Conservation (phyloP, 2,888 invertebrate species). For the Campoplex nolae region DNA sequence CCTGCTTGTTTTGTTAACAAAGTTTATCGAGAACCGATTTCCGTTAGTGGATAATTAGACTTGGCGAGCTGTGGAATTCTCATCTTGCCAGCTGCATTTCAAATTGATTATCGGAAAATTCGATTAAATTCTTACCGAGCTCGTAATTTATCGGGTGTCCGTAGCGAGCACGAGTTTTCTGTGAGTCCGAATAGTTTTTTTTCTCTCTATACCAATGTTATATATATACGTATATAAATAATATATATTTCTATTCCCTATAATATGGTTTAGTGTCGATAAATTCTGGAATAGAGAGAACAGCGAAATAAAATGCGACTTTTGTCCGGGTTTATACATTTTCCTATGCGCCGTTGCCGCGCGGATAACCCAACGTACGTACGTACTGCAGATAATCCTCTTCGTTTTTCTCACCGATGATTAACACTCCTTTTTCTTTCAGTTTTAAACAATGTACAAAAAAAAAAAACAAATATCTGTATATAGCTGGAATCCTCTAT, state of each 20-base stretch:
- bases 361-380: not conserved
- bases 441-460: not conserved
- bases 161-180: not conserved
- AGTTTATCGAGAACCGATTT: constrained; percentile 53
- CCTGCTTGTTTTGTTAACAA: constrained; percentile 38
- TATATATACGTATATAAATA: not conserved
- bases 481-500: constrained; percentile 32
- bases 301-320: constrained; percentile 29
- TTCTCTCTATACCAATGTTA: not conserved
- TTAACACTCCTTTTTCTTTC: constrained; percentile 3
- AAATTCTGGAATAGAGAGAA: constrained; percentile 15
- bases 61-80: constrained; percentile 6
- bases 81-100: constrained; percentile 15
- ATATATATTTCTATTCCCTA: not conserved
- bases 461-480: not conserved
- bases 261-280: not conserved
- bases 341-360: constrained; percentile 7
- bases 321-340: constrained; percentile 14
- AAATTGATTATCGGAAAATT: constrained; percentile 52
- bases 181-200: not conserved
- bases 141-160: constrained; percentile 44
- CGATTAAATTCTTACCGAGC: constrained; percentile 31
- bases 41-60: constrained; percentile 44
- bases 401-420: constrained; percentile 20
- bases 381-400: constrained; percentile 33